Base-by-base conservation (phyloP, 2,797 vertebrate species). In the Gastrophryne carolinensis region DNA sequence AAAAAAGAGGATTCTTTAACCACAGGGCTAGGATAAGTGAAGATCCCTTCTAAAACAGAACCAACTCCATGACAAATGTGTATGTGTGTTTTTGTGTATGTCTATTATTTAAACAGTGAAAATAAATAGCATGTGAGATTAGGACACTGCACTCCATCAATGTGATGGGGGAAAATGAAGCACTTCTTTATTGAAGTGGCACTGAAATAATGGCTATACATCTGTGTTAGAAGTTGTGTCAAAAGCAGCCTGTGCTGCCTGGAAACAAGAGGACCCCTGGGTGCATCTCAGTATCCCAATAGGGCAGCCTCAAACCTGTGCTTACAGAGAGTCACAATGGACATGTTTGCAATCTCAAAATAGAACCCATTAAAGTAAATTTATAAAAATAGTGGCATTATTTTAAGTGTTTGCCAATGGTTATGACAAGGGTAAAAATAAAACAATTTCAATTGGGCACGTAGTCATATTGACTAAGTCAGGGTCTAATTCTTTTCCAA, bases 151-250 rank as follows among this genome's bases (percentile, higher is more conserved):
- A 70, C 68, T 78, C 68, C 67, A 78, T 72, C 67, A 78, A 50
- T 32, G 30, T 70, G 30, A 72, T 78, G 67, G 60, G n/a, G 10
- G 68, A 78, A 72, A 78, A 78, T 60, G 27, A 66, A 78, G 75
- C 68, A 78, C 68, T 72, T 60, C 67, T 65, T 72, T 78, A 72
- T 44, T 72, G 75, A 78, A 78, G 75, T 78, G 75, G 60, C 74
- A 65, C 61, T 78, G 75, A 39, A 78, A 78, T 78, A 72, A 78
- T 78, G 53, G 75, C 75, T 50, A 72, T 78, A 52, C 53, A 78
- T 78, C 75, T 78, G 75, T 52, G 62, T 72, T 72, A 72, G 68
- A 78, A 64, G 66, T 52, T 78, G 67, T 78, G 75, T 78, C 75
- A 72, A 50, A 72, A 65, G 7, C 75, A 65, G 60, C 62, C 64